phyloP scores from a whole-genome alignment of 92 coral and sea anemone genomes.

The Palythoa grandis region DNA sequence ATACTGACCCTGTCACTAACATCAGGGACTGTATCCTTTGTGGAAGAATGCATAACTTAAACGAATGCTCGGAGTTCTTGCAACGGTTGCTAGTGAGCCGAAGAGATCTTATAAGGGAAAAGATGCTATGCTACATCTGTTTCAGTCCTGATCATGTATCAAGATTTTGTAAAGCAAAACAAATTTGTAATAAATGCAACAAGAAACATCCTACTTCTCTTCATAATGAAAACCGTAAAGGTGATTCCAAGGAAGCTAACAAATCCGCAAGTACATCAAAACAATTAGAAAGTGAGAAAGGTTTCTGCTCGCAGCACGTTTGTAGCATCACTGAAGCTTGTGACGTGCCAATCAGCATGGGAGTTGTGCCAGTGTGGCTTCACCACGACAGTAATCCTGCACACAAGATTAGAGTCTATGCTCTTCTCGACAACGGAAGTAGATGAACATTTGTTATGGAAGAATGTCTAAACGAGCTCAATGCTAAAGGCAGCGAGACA shows the following conservation, averaged over 20 bases:
- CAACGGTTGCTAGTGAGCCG: conserved; percentile 56
- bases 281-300: conserved; percentile 5
- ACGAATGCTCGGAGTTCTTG: conserved; percentile 69
- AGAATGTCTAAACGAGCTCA: conserved; percentile 40
- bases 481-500: conserved; percentile 56
- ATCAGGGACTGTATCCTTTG: conserved; percentile 48
- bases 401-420: conserved; percentile 57
- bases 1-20: background rate
- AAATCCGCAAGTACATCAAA: background rate
- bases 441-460: conserved; percentile 70
- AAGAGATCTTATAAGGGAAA: conserved; percentile 57
- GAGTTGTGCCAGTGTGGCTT: conserved; percentile 66
- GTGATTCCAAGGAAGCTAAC: conserved; percentile 16
- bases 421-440: conserved; percentile 73
- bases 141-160: conserved; percentile 58
- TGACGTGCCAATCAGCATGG: conserved; percentile 65
- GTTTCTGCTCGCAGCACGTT: conserved; percentile 46
- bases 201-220: conserved; percentile 74
- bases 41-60: conserved; percentile 57
- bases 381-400: conserved; percentile 55
- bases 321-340: conserved; percentile 72
- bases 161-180: conserved; percentile 55
- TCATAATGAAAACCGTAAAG: conserved; percentile 59
- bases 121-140: conserved; percentile 35
- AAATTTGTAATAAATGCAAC: conserved; percentile 52